Conservation (phyloP, 2,888 invertebrate genomes). For the Orgyia antiqua region DNA sequence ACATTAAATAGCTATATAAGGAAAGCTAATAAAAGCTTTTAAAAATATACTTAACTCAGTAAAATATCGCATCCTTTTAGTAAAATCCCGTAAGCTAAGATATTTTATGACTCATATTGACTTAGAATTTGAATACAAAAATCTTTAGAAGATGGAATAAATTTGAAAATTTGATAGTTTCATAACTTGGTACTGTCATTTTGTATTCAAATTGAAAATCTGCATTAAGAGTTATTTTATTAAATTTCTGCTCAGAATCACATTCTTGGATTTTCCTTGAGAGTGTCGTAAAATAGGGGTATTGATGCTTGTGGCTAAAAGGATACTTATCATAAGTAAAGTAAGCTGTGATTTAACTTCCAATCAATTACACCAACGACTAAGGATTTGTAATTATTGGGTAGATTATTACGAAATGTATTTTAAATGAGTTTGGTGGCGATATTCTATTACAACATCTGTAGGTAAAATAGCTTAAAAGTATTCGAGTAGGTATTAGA, state of each 20-base stretch:
- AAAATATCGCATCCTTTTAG: too few species aligned
- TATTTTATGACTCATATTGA: neutral
- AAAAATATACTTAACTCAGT: too few species aligned
- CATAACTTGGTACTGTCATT: neutral
- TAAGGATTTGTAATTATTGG: too few species aligned
- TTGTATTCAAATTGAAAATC: conserved; percentile 3
- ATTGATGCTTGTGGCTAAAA: conserved; percentile 5
- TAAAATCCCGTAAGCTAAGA: too few species aligned
- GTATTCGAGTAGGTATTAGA: too few species aligned
- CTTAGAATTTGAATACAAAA: neutral
- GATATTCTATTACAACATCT: too few species aligned
- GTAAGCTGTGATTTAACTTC: conserved; percentile 1
- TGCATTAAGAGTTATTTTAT: conserved; percentile 4
- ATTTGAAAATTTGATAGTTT: conserved; percentile 1
- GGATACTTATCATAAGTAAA: conserved; percentile 3
- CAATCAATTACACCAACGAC: too few species aligned
- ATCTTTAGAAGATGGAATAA: neutral
- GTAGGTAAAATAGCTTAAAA: too few species aligned
- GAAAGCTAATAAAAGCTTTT: too few species aligned
- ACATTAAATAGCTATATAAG: too few species aligned
- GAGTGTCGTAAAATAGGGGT: conserved; percentile 1
- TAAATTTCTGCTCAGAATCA: neutral
- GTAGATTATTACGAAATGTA: too few species aligned
- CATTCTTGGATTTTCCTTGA: conserved; percentile 1
- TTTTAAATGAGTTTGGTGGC: too few species aligned